Evolutionary conservation across 2,113 vertebrate genomes (phyloP), one percentile per base, ranked within the genome.

Genomic region (Lophotis ruficrista): DNA sequence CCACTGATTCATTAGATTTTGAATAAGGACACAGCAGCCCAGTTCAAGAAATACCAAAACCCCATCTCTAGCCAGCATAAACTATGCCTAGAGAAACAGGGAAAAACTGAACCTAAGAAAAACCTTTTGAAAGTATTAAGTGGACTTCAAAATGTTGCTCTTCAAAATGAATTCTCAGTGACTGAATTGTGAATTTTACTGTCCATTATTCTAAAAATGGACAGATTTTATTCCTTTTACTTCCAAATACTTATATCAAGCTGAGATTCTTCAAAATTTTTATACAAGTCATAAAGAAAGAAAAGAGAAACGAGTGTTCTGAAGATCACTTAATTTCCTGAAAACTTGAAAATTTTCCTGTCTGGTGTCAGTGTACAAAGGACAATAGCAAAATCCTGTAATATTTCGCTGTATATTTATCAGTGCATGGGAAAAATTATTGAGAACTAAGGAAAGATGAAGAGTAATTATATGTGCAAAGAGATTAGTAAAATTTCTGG

Each of bases 131-230:
- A 88, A 28, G 2, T 56, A 37, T 47, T 75, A 68, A 69, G 4
- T 43, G 20, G 4, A 19, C 4, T 57, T 90, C 25, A 33, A 12
- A 10, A 37, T 0, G 0, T 43, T 56, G 30, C 1, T 9, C 1
- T 5, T 64, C 21, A 90, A 77, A 64, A 65, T 12, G 33, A 69
- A 61, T 56, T 86, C 11, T 76, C 27, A 56, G n/a, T 9, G 8
- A 45, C 15, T 35, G 18, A 86, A 60, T 5, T 56, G 15, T 10
- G 5, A 60, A 56, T 56, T 80, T 56, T 72, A 4, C 3, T 61
- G n/a, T n/a, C n/a, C n/a, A n/a, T 45, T 43, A 20, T 33, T 83
- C 31, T 45, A 27, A 72, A 27, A 37, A 5, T 47, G 22, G 12
- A 51, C 5, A 73, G 35, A 24, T 48, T 83, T 65, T 57, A 20